Conservation (phyloP, 2,888 invertebrate species). For the Caenorhabditis imperialis region DNA sequence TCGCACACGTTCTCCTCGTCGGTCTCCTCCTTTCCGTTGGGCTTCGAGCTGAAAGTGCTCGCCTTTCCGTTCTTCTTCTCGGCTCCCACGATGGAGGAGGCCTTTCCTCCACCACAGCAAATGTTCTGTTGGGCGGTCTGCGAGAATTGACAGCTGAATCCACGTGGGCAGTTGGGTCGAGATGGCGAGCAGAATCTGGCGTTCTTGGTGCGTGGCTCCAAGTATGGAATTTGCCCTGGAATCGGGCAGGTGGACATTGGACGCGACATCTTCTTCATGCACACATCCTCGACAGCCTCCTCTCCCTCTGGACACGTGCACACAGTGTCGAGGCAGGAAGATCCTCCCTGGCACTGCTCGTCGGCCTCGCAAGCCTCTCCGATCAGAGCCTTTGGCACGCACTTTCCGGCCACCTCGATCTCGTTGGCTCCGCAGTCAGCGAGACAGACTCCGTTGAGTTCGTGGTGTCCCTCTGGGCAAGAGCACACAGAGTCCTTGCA, state of each 20-base stretch:
- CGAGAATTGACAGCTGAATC: slow-evolving; percentile 75
- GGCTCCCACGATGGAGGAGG: slow-evolving; percentile 25
- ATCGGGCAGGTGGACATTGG: slow-evolving; percentile 74
- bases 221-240: slow-evolving; percentile 70
- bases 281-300: slow-evolving; percentile 65
- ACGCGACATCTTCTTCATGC: slow-evolving; percentile 65
- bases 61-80: slow-evolving; percentile 40
- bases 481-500: slow-evolving; percentile 74
- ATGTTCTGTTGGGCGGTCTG: slow-evolving; percentile 71
- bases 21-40: slow-evolving; percentile 40
- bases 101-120: slow-evolving; percentile 71
- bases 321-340: slow-evolving; percentile 61
- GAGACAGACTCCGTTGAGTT: slow-evolving; percentile 66
- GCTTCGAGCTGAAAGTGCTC: slow-evolving; percentile 48
- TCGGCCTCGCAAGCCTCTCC: slow-evolving; percentile 70
- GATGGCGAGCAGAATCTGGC: slow-evolving; percentile 71
- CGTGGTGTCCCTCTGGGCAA: slow-evolving; percentile 70
- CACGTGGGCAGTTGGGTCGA: slow-evolving; percentile 64
- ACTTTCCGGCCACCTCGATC: slow-evolving; percentile 68
- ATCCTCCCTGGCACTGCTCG: slow-evolving; percentile 71
- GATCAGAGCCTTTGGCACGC: slow-evolving; percentile 65
- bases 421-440: slow-evolving; percentile 68
- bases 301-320: slow-evolving; percentile 74
- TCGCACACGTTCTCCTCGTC: slow-evolving; percentile 71
- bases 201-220: slow-evolving; percentile 67